Conservation (phyloP, 2,797 vertebrate species). For the Setipinna tenuifilis region DNA sequence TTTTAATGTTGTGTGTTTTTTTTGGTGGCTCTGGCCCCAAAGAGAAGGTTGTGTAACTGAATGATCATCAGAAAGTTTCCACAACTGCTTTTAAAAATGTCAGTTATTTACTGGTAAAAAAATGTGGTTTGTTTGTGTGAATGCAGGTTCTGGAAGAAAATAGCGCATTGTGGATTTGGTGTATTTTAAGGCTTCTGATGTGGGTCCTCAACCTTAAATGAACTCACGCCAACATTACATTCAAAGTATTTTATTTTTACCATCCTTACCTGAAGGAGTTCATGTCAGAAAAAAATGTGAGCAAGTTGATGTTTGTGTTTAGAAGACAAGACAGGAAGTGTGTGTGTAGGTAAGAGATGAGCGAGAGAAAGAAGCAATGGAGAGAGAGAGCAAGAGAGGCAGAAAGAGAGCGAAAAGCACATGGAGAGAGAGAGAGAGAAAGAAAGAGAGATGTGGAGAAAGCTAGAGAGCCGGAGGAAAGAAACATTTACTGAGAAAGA, state of each 20-base stretch:
- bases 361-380: no score
- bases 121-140: neutral
- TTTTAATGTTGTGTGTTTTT: neutral
- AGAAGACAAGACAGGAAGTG: neutral
- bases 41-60: neutral
- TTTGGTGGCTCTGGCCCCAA: neutral
- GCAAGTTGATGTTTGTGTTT: neutral
- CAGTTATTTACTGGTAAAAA: neutral
- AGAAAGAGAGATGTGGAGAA: no score
- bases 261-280: neutral
- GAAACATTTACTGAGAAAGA: neutral
- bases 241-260: neutral
- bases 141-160: neutral
- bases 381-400: no score
- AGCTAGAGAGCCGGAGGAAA: neutral
- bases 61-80: neutral
- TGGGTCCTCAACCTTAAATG: neutral
- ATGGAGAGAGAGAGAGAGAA: no score
- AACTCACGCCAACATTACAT: neutral
- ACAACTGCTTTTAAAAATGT: neutral
- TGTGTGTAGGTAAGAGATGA: no score
- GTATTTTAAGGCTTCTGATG: neutral
- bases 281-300: neutral
- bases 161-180: neutral
- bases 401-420: no score